A percentile compares a stretch with the other conserved stretches of the same genome.
phyloP scores from a whole-genome alignment of 2,888 invertebrate genomes.

The Hedya salicella region DNA sequence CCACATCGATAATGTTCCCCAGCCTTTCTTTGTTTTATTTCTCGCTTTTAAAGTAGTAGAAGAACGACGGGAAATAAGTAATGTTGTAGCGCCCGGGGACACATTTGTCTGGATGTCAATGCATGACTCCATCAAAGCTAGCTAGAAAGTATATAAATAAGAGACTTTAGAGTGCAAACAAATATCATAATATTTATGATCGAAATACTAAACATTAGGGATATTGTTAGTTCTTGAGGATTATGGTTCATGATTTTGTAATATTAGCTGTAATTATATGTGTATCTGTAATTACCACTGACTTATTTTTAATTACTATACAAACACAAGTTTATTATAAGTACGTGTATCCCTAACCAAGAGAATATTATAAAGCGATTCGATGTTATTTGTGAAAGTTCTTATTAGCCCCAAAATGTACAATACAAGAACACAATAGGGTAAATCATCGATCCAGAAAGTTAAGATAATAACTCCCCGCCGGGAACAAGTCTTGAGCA shows the following conservation, averaged over 20 bases:
- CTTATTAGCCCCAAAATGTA: neutral
- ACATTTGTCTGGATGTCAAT: conserved; percentile 12
- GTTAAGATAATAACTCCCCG: conserved; percentile 23
- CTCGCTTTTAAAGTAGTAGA: conserved; percentile 49
- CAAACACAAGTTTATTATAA: neutral
- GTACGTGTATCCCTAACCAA: neutral
- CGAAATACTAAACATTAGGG: too few species aligned
- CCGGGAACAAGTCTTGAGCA: conserved; percentile 25
- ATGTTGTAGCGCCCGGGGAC: conserved; percentile 33
- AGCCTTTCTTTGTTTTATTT: conserved; percentile 60
- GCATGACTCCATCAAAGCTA: neutral
- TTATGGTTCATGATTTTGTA: too few species aligned
- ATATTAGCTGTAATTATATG: too few species aligned
- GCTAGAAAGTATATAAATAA: too few species aligned
- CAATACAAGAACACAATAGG: conserved; percentile 20
- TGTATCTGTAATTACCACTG: too few species aligned
- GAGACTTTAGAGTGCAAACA: too few species aligned
- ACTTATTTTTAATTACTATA: too few species aligned
- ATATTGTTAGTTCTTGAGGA: too few species aligned
- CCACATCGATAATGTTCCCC: conserved; percentile 62
- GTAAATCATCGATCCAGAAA: conserved; percentile 31
- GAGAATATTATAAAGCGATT: neutral
- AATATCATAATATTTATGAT: too few species aligned
- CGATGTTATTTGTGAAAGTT: neutral
- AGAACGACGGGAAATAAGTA: conserved; percentile 43